A percentile compares a stretch with the other conserved stretches of the same genome.
These are phyloP conservation scores for Phrynocephalus versicolor DNA, from an alignment of 2,113 vertebrate species.

Conservation along the genomic window DNA sequence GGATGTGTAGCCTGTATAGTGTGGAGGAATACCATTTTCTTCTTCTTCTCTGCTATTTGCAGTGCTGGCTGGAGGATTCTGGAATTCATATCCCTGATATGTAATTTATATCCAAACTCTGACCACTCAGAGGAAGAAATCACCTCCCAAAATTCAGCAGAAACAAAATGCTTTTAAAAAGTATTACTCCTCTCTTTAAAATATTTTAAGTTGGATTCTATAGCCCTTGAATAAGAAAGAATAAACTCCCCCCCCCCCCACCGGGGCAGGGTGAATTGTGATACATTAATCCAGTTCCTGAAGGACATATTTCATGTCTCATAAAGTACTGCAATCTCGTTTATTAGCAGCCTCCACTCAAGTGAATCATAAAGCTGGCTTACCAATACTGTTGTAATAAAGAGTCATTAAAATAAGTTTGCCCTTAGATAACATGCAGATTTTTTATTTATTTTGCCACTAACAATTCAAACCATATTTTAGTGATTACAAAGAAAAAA, in stretches of 20 bases:
- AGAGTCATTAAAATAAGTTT: not conserved
- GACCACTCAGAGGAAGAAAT: too few species aligned
- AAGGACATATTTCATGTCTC: not conserved
- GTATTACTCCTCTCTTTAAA: not conserved
- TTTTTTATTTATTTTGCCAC: not conserved
- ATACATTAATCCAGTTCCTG: not conserved
- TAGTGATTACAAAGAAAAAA: not conserved
- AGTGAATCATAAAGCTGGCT: not conserved
- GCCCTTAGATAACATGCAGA: not conserved
- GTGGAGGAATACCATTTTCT: too few species aligned
- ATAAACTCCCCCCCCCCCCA: too few species aligned
- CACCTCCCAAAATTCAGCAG: not conserved
- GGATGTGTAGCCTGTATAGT: too few species aligned
- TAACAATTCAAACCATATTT: not conserved
- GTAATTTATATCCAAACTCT: too few species aligned
- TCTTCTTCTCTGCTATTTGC: too few species aligned
- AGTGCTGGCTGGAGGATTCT: too few species aligned
- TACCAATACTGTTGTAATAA: not conserved
- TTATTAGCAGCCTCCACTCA: not conserved
- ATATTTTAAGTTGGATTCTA: not conserved
- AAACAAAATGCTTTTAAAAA: not conserved
- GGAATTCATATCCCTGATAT: not conserved
- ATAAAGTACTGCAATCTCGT: not conserved
- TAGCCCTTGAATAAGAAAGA: not conserved
- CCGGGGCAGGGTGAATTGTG: not conserved